A percentile compares a stretch with the other conserved stretches of the same genome.
Conservation (phyloP, 2,888 invertebrate genomes). For the Drosophila mettleri region DNA sequence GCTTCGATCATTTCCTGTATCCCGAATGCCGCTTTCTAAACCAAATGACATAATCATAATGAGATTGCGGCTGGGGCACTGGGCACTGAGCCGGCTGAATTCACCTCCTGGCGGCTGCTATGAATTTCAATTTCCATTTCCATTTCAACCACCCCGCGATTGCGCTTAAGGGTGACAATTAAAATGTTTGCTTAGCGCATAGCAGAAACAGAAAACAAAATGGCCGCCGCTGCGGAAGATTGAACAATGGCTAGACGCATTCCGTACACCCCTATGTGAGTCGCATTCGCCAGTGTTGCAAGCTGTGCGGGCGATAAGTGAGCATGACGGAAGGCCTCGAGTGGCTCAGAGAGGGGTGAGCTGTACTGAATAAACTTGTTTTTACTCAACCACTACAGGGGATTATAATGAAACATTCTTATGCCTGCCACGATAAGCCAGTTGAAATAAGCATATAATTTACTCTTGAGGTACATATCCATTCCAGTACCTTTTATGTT, state of each 20-base stretch:
- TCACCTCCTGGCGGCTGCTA: conserved; percentile 22
- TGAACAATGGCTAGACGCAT: conserved; percentile 18
- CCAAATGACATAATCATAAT: conserved; percentile 78
- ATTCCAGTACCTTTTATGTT: neutral
- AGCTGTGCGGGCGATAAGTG: conserved; percentile 55
- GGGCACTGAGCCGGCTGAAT: conserved; percentile 1
- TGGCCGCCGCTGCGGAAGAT: conserved; percentile 42
- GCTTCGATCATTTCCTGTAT: conserved; percentile 46
- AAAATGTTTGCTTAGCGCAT: conserved; percentile 63
- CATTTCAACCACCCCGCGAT: conserved; percentile 40
- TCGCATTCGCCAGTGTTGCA: conserved; percentile 43
- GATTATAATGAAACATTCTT: conserved; percentile 6
- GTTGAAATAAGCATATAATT: neutral
- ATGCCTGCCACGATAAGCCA: neutral
- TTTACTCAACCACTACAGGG: neutral
- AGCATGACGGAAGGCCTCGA: conserved; percentile 47
- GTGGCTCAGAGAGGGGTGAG: conserved; percentile 35
- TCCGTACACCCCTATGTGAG: conserved; percentile 6
- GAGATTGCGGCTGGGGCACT: conserved; percentile 17
- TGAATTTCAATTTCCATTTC: conserved; percentile 71
- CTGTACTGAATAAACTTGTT: conserved; percentile 24
- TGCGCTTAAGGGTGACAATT: conserved; percentile 73
- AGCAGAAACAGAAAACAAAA: conserved; percentile 47
- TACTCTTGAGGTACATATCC: neutral
- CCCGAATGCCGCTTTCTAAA: conserved; percentile 48